Evolutionary conservation across 2,888 invertebrate genomes (phyloP).

Genomic region (Pyralis farinalis): DNA sequence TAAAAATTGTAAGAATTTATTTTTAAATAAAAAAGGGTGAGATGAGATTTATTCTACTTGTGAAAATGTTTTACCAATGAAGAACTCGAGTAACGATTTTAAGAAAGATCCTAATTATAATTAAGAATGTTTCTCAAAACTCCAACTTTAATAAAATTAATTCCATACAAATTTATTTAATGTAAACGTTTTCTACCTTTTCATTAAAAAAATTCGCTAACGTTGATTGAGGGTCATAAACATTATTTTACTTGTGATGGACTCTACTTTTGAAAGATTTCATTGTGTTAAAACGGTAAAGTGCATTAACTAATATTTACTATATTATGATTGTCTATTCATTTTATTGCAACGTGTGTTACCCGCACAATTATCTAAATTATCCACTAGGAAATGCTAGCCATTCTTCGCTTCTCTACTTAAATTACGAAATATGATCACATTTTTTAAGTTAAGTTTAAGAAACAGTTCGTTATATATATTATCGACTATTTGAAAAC

Average conservation of each 20-base stretch:
- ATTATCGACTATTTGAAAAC: slow-evolving; percentile 13
- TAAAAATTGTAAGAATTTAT: neutral
- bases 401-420: slow-evolving; percentile 30
- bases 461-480: slow-evolving; percentile 30
- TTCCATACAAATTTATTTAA: too few relatives aligned
- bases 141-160: too few relatives aligned
- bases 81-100: too few relatives aligned
- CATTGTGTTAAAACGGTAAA: slow-evolving; percentile 13
- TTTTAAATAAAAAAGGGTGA: too few relatives aligned
- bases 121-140: too few relatives aligned
- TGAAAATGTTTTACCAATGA: too few relatives aligned
- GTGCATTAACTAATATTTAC: slow-evolving; percentile 22
- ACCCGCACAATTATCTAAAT: slow-evolving; percentile 34
- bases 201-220: too few relatives aligned
- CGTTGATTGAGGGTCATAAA: too few relatives aligned
- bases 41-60: neutral
- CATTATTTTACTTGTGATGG: neutral
- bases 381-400: slow-evolving; percentile 33
- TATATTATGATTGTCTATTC: slow-evolving; percentile 26
- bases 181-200: too few relatives aligned
- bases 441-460: slow-evolving; percentile 53
- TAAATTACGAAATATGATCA: slow-evolving; percentile 47
- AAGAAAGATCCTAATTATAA: too few relatives aligned
- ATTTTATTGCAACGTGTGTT: slow-evolving; percentile 40
- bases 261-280: neutral